Base-by-base conservation (phyloP, 2,888 invertebrate genomes). In the Formica aserva region DNA sequence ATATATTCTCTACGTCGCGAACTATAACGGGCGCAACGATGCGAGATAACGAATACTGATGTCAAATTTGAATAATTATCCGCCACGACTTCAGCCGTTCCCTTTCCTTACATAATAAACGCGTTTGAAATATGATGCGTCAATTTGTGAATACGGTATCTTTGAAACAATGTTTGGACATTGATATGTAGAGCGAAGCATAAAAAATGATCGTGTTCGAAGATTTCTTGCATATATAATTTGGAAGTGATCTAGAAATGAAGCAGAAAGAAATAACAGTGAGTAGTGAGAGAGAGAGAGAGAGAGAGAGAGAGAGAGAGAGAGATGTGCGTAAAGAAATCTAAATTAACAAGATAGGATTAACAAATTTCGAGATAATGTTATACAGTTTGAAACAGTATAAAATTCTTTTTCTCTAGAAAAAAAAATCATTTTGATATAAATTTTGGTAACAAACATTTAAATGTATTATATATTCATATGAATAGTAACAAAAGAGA, bases 41-140 rank as follows among this genome's bases (percentile, higher is more conserved):
- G 77, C 38, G 45, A 82, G 83, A 90, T 72, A 65, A 63, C 72
- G 89, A 90, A 90, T 89, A 88, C 90, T 85, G 88, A 90, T 90
- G 90, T 77, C 77, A 81, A 84, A 90, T 89, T 88, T 89, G 90
- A 89, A 89, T 89, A 89, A 89, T 86, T 85, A 88, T 80, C 88
- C n/a, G 11, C 62, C 62, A 18, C 80, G 82, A 87, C 81, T 48
- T 81, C 82, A 65, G 38, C 60, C 41, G 71, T 57, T 29, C 55
- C 60, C 48, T 26, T 62, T 6, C 75, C 87, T 83, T 83, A 86
- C 83, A 85, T 86, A 86, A 88, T 76, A 80, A 89, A 71, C 63
- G 62, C 13, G n/a, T 6, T n/a, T 52, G 41, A 74, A 83, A 82
- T 75, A 85, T 65, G 80, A 63, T 45, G 77, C 41, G 84, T 80